Conservation (phyloP, 2,797 vertebrate species). For the Acipenser transmontanus region DNA sequence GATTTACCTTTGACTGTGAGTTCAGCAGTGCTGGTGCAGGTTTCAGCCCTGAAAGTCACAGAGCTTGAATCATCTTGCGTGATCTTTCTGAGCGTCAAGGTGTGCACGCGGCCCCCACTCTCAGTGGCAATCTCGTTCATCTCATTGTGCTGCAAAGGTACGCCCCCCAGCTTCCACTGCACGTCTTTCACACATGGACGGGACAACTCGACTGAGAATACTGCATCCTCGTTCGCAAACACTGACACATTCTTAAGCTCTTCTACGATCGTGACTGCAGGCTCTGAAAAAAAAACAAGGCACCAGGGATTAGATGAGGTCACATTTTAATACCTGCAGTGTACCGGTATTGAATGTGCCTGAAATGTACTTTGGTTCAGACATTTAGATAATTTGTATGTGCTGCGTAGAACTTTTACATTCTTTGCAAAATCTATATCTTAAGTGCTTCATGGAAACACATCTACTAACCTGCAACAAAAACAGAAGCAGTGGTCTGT, state of each 20-base stretch:
- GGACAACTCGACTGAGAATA: constrained; percentile 37
- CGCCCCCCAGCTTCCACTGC: constrained; percentile 57
- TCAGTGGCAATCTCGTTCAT: constrained; percentile 60
- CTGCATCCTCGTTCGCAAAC: constrained; percentile 45
- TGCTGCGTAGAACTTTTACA: too few relatives aligned
- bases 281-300: constrained; percentile 27
- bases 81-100: constrained; percentile 56
- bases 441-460: background rate
- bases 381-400: too few relatives aligned
- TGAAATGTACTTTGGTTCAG: too few relatives aligned
- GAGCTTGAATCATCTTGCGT: constrained; percentile 52
- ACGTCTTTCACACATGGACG: constrained; percentile 40
- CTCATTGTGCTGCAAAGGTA: constrained; percentile 62
- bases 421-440: background rate
- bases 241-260: constrained; percentile 45
- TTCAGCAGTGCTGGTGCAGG: constrained; percentile 44
- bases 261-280: constrained; percentile 46
- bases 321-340: too few relatives aligned
- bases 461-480: constrained; percentile 9
- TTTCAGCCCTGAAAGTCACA: constrained; percentile 53
- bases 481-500: constrained; percentile 7
- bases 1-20: constrained; percentile 54
- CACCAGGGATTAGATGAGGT: too few relatives aligned
- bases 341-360: too few relatives aligned
- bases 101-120: constrained; percentile 46